phyloP scores from a whole-genome alignment of 2,797 vertebrate species.

The Sphenopsis melanotis region DNA sequence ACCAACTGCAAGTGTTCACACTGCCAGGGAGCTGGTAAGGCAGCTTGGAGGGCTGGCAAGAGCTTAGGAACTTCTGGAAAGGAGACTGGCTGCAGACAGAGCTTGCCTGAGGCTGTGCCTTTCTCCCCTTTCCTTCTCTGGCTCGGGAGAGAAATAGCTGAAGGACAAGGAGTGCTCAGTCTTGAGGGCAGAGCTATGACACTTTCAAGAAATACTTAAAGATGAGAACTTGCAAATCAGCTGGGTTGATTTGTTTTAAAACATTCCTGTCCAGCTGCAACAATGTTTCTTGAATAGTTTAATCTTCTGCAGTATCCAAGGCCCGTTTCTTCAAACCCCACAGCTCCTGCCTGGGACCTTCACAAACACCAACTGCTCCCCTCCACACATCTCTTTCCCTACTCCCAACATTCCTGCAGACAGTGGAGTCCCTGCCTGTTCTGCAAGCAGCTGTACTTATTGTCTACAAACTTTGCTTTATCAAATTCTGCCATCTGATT shows the following conservation, averaged over 20 bases:
- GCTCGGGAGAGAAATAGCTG: fast-evolving
- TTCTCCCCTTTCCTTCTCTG: background rate
- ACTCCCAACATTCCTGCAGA: background rate
- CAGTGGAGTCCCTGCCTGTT: background rate
- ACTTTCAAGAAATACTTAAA: background rate
- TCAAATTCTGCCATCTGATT: background rate
- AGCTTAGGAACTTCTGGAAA: background rate
- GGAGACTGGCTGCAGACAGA: background rate
- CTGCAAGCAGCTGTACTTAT: background rate
- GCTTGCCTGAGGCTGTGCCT: background rate
- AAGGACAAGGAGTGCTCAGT: background rate
- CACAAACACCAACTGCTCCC: background rate
- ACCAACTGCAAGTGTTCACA: background rate
- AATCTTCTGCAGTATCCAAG: background rate
- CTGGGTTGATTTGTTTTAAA: background rate
- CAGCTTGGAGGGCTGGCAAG: background rate
- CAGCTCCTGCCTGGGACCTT: background rate
- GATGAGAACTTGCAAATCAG: background rate
- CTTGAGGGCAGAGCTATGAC: background rate
- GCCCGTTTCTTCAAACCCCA: background rate
- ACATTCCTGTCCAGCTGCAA: background rate
- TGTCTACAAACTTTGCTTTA: background rate
- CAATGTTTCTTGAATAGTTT: background rate
- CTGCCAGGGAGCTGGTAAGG: background rate
- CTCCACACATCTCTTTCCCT: fast-evolving